Conservation (phyloP, 2,888 invertebrate genomes). For the Hetaerina titia region DNA sequence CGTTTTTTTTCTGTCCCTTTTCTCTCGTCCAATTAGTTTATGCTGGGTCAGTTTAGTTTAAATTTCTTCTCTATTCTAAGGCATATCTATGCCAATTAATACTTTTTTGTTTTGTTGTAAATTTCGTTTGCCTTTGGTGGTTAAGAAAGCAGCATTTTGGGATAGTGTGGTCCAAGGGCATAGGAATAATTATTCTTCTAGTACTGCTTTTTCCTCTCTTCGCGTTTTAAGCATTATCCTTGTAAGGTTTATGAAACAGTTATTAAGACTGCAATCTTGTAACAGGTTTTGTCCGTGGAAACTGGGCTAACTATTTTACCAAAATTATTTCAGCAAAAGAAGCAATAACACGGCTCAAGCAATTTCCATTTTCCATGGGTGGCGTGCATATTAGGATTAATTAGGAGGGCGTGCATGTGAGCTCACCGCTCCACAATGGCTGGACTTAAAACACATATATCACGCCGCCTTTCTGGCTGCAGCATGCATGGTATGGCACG, state of each 20-base stretch:
- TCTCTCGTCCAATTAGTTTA: no score
- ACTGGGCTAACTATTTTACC: neutral
- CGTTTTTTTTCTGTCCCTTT: no score
- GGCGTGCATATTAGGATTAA: constrained; percentile 35
- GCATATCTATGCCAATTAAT: no score
- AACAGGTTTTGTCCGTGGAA: neutral
- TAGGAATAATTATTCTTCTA: neutral
- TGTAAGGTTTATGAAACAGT: neutral
- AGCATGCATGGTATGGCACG: neutral
- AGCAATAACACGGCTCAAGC: neutral
- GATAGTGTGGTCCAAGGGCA: no score
- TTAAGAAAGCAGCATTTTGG: no score
- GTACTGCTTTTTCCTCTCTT: neutral
- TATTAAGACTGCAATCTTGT: neutral
- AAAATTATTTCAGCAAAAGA: constrained; percentile 1
- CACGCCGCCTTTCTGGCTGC: neutral
- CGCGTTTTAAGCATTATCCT: neutral
- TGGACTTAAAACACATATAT: neutral
- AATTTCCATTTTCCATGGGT: neutral
- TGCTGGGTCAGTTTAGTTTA: no score
- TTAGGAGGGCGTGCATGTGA: neutral
- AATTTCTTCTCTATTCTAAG: no score
- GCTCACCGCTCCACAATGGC: neutral
- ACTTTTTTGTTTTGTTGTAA: no score
- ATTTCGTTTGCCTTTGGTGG: no score